A percentile compares a stretch with the other conserved stretches of the same genome.
Conservation (phyloP, 2,113 vertebrate species). For the Antennarius striatus region DNA sequence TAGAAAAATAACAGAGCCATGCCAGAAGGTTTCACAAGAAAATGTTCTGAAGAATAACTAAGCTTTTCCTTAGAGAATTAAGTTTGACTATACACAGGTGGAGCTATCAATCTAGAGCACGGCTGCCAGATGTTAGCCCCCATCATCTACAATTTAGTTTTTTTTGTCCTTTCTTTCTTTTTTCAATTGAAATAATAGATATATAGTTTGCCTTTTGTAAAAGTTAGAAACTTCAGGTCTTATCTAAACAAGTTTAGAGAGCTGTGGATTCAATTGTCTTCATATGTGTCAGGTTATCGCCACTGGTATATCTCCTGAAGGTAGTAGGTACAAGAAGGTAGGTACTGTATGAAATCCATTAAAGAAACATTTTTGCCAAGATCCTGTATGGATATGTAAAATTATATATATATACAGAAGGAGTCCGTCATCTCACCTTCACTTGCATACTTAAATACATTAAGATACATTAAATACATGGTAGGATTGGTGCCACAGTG, state of each 20-base stretch:
- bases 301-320: not conserved
- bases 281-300: not conserved
- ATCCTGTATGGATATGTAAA: too few relatives aligned
- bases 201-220: not conserved
- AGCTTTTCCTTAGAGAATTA: conserved; percentile 60
- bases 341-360: not conserved
- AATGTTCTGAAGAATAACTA: conserved; percentile 55
- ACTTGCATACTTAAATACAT: not conserved
- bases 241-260: not conserved
- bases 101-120: conserved; percentile 73
- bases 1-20: conserved; percentile 8
- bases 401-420: too few relatives aligned
- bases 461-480: too few relatives aligned
- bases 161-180: not conserved
- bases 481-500: too few relatives aligned
- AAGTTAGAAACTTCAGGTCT: not conserved
- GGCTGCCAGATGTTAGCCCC: conserved; percentile 75
- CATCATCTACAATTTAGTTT: conserved; percentile 16
- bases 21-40: conserved; percentile 44
- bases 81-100: conserved; percentile 74
- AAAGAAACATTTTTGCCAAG: too few relatives aligned
- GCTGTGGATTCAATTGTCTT: not conserved
- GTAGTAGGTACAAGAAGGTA: too few relatives aligned
- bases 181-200: conserved; percentile 1
- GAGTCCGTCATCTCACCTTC: not conserved